Evolutionary conservation across 2,113 vertebrate species (phyloP).

Genomic region (Ciconia boyciana): DNA sequence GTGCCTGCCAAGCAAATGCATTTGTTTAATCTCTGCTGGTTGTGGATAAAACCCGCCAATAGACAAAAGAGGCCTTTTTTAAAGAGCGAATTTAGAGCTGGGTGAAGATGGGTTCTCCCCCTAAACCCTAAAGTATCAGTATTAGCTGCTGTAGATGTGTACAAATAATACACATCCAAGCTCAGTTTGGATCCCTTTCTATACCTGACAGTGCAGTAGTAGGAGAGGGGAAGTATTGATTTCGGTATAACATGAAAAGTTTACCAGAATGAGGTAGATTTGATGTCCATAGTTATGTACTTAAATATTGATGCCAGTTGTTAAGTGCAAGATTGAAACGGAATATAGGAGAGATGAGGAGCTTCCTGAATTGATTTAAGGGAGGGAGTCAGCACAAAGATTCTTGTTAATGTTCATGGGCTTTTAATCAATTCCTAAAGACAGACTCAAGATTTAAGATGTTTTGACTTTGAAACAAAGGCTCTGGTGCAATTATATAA

Average conservation of each 20-base stretch:
- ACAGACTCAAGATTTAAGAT: background rate
- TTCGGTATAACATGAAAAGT: background rate
- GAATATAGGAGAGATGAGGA: background rate
- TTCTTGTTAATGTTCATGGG: background rate
- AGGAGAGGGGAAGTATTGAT: background rate
- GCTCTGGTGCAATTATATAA: background rate
- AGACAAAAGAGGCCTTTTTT: background rate
- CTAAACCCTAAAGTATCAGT: background rate
- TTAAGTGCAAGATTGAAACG: background rate
- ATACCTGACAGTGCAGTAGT: background rate
- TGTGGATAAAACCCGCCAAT: background rate
- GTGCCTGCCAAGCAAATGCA: conserved; percentile 13
- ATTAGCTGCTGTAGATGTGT: background rate
- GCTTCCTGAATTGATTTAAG: background rate
- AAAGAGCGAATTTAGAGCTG: background rate
- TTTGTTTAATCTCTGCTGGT: conserved; percentile 16
- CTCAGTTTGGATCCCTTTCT: background rate
- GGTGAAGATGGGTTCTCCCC: background rate
- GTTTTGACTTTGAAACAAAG: conserved; percentile 42
- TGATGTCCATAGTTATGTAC: background rate
- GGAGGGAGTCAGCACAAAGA: background rate
- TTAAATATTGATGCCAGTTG: background rate
- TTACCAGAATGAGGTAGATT: background rate
- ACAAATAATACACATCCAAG: background rate
- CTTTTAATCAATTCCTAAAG: conserved; percentile 12